Base-by-base conservation (phyloP, 2,797 vertebrate genomes). In the Echeneis naucrates region DNA sequence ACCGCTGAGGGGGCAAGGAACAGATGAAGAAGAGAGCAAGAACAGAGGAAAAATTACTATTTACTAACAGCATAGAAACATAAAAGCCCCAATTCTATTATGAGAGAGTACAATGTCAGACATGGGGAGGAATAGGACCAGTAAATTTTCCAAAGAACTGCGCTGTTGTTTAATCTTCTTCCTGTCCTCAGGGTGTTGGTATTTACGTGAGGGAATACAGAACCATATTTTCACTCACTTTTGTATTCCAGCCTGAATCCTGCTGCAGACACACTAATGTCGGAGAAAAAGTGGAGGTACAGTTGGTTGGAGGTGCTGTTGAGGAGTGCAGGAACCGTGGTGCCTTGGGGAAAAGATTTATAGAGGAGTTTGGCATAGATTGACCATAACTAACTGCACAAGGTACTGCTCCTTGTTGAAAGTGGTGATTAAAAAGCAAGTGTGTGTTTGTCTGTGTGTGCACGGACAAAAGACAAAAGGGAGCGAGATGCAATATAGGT, bases 271-370 rank as follows among this genome's bases (percentile, higher is more conserved):
- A 99, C 98, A 0, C 98, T 99, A 88, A 99, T 99, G 82, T 99
- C 98, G 0, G 98, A 99, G 85, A 97, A 99, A 93, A 99, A 99
- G 83, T 99, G 98, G 68, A 99, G 96, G 83, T 99, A 99, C 73
- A 99, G 97, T 84, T 98, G 96, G 91, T 99, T 99, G 87, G 98
- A 99, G 52, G 98, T 99, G 95, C 98, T 99, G 94, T 99, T 99
- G 82, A 99, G 94, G 61, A 99, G 94, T 2, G 97, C 97, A 2
- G 98, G 98, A 61, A 99, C 97, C 0, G 97, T 97, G 5, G 98
- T 98, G 83, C 98, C 98, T 99, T 86, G n/a, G 80, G 44, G 76
- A 78, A 35, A 81, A 80, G 78, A 87, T 80, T 66, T 78, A 86
- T 63, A 64, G 56, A 16, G 7, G 40, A 78, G 56, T 84, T 90